Evolutionary conservation across 2,888 invertebrate species (phyloP).

Genomic region (Eurytoma californica): DNA sequence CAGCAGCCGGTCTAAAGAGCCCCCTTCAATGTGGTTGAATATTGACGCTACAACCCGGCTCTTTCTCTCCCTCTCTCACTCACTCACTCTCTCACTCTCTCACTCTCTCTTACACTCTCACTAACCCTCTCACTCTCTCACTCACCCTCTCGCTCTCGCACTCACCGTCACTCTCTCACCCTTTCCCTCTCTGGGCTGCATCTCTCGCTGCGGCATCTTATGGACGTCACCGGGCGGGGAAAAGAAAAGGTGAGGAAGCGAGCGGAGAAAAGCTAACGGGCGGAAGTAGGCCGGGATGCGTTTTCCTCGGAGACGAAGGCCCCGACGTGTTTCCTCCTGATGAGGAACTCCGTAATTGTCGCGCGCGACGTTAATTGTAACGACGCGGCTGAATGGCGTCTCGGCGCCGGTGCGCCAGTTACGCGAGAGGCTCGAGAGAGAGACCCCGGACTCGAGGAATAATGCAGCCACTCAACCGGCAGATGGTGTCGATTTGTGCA

Average conservation of each 20-base stretch:
- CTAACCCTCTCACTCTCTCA: no score
- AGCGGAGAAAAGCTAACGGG: neutral
- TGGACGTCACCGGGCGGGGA: neutral
- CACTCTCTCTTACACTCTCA: no score
- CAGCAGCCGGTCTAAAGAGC: conserved; percentile 48
- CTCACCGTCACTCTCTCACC: no score
- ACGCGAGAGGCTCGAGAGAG: neutral
- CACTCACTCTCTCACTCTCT: no score
- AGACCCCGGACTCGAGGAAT: conserved; percentile 7
- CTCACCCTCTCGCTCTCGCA: no score
- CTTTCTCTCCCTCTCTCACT: no score
- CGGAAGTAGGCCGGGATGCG: conserved; percentile 58
- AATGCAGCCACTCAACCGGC: conserved; percentile 62
- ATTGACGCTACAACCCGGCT: neutral
- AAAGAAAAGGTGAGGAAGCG: neutral
- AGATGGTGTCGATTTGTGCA: conserved; percentile 60
- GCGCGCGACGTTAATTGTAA: conserved; percentile 27
- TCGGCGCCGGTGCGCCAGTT: conserved; percentile 1
- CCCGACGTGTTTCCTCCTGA: conserved; percentile 55
- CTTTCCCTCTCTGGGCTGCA: no score
- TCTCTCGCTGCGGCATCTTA: neutral
- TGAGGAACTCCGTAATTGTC: conserved; percentile 53
- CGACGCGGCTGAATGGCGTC: conserved; percentile 7
- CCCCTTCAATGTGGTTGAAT: conserved; percentile 5
- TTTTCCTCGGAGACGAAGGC: neutral